Conservation (phyloP, 2,797 vertebrate species). For the Heterohyrax brucei region DNA sequence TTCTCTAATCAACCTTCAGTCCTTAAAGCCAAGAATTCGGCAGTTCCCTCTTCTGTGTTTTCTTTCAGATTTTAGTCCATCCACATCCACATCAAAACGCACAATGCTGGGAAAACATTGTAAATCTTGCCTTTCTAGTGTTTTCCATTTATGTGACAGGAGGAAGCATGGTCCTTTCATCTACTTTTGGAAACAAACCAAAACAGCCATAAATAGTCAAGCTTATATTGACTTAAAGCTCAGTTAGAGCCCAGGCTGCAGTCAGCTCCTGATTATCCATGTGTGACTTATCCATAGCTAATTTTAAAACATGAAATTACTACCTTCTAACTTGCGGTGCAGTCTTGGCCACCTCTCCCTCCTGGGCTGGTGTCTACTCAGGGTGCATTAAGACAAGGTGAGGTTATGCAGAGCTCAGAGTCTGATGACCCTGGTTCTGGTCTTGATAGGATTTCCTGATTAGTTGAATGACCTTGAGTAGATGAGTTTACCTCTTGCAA, state of each 20-base stretch:
- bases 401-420: neutral
- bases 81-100: conserved; percentile 26
- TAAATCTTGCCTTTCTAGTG: conserved; percentile 78
- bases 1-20: conserved; percentile 39
- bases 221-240: conserved; percentile 86
- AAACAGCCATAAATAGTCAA: conserved; percentile 86
- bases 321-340: conserved; percentile 66
- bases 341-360: conserved; percentile 55
- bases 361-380: neutral
- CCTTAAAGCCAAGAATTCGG: conserved; percentile 29
- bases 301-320: conserved; percentile 86
- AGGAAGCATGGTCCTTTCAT: conserved; percentile 76
- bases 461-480: conserved; percentile 66
- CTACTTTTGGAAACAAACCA: conserved; percentile 85
- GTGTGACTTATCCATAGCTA: conserved; percentile 85
- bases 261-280: conserved; percentile 82
- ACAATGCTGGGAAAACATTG: conserved; percentile 67
- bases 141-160: conserved; percentile 81
- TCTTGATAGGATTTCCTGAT: conserved; percentile 70
- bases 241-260: conserved; percentile 80
- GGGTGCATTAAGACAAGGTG: neutral
- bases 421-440: conserved; percentile 14
- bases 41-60: conserved; percentile 11
- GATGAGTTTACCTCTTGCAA: conserved; percentile 27
- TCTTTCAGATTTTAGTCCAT: conserved; percentile 58